Conservation (phyloP, 2,888 invertebrate species). For the Drosophila falleni region DNA sequence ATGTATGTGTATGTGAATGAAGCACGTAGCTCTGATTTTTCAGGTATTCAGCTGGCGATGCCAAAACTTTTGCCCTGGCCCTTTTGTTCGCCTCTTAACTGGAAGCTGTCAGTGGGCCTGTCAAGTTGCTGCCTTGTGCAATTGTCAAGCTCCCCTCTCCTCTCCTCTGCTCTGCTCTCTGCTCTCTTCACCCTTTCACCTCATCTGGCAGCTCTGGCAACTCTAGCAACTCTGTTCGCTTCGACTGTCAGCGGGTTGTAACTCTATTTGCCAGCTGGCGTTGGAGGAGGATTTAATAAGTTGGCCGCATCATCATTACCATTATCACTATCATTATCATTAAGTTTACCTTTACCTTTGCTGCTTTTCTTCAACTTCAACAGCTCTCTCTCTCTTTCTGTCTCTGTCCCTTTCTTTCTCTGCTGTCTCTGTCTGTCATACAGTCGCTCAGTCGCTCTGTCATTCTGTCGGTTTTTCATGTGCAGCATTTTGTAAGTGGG, state of each 20-base stretch:
- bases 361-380: constrained; percentile 14
- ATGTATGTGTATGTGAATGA: constrained; percentile 16
- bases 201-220: not conserved
- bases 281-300: constrained; percentile 69
- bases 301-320: constrained; percentile 66
- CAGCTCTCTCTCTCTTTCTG: constrained; percentile 1
- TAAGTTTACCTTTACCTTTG: constrained; percentile 20
- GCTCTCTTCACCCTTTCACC: not conserved
- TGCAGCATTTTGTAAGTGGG: constrained; percentile 76
- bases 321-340: constrained; percentile 62
- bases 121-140: constrained; percentile 49
- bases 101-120: constrained; percentile 50
- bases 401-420: constrained; percentile 5
- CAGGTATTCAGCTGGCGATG: constrained; percentile 53
- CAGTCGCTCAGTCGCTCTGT: not conserved
- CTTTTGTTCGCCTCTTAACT: constrained; percentile 11
- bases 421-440: constrained; percentile 2
- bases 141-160: constrained; percentile 21
- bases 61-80: constrained; percentile 45
- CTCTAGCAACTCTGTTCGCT: no score
- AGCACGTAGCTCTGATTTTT: constrained; percentile 59
- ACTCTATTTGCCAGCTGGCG: constrained; percentile 59
- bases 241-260: constrained; percentile 56
- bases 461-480: constrained; percentile 42
- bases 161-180: not conserved